Base-by-base conservation (phyloP, 2,888 invertebrate genomes). In the Ichneumon xanthorius region DNA sequence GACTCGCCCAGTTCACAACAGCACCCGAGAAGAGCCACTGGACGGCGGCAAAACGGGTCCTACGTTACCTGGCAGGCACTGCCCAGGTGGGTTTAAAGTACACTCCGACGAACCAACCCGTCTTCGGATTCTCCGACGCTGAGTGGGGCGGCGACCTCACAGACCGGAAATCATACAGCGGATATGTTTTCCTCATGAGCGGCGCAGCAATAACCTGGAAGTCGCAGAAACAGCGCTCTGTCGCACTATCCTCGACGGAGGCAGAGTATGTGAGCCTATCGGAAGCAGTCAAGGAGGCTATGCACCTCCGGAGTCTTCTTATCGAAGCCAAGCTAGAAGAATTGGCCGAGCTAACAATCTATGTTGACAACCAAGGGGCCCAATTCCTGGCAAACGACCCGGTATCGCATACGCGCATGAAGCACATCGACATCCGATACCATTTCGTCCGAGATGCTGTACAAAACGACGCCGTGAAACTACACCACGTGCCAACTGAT, bases 341-440 rank as follows among this genome's bases (percentile, higher is more conserved):
- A n/a, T 11, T 80, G 4, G 16, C 63, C n/a, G 19, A 45, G 19
- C 2, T 53, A 11, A 45, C 55, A 2, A 7, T 87, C 7, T 82
- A 67, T 53, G 70, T 82, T 30, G 87, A 87, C 71, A 88, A 88
- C 45, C 86, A 85, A 30, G 76, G 85, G 0, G 86, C 87, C 0
- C 80, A 67, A 63, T 80, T 58, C 37, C 63, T 88, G 3, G 85
- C 82, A 0, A 79, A 58, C 1, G 85, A 88, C 72, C 85, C 86
- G 1, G 80, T 87, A 0, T 82, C 68, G 30, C 87, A 88, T 50
- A n/a, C 65, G 11, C 65, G 86, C 65, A 11, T n/a, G n/a, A n/a
- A n/a, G n/a, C n/a, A n/a, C n/a, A n/a, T n/a, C n/a, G n/a, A n/a
- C n/a, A n/a, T n/a, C n/a, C n/a, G n/a, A n/a, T n/a, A n/a, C n/a